These are phyloP conservation scores for Yponomeuta malinellus DNA, from an alignment of 2,888 invertebrate genomes.

Conservation along the genomic window DNA sequence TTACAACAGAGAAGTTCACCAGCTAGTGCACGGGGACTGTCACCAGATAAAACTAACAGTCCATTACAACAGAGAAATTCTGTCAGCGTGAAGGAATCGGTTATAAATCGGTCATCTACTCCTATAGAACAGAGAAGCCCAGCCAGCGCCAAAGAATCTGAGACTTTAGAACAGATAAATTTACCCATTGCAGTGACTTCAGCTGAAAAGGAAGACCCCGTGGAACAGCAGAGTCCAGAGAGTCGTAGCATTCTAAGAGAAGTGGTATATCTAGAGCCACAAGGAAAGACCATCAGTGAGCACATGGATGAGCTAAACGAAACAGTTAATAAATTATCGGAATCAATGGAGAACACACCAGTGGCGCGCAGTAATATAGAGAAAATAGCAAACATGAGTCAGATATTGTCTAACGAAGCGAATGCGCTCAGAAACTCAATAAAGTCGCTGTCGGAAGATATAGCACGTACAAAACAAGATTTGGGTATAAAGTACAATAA, in stretches of 20 bases:
- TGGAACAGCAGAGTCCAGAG: neutral
- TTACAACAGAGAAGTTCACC: too few species aligned
- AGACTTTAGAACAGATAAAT: too few species aligned
- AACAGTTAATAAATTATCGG: conserved; percentile 38
- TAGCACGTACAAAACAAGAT: conserved; percentile 45
- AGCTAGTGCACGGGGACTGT: too few species aligned
- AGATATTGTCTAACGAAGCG: conserved; percentile 57
- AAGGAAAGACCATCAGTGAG: conserved; percentile 36
- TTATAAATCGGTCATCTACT: neutral
- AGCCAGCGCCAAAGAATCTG: too few species aligned
- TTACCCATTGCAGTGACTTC: too few species aligned
- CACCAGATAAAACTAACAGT: neutral
- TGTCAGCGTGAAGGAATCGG: neutral
- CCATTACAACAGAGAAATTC: neutral
- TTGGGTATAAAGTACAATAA: conserved; percentile 30
- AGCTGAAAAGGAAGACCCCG: too few species aligned
- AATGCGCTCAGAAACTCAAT: conserved; percentile 58
- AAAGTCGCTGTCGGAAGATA: conserved; percentile 50
- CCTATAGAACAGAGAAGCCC: neutral
- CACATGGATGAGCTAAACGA: conserved; percentile 42
- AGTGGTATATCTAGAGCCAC: conserved; percentile 33
- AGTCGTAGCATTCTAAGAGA: neutral
- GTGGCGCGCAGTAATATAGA: conserved; percentile 45
- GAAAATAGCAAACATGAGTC: conserved; percentile 59
- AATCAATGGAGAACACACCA: conserved; percentile 30